Evolutionary conservation across 2,797 vertebrate genomes (phyloP).

Genomic region (Acanthurus tractus): DNA sequence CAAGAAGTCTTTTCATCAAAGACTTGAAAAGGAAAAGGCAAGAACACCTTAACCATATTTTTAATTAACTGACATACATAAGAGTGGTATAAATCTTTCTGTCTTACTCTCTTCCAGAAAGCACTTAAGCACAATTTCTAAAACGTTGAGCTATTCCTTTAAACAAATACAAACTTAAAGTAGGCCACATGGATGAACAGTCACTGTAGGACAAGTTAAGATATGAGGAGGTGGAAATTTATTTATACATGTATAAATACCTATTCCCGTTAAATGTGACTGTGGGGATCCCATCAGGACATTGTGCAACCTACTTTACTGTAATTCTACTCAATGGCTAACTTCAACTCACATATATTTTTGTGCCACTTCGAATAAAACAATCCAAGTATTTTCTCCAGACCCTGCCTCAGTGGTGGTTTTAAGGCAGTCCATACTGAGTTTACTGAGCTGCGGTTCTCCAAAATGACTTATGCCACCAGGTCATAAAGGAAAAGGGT

Average conservation of each 20-base stretch:
- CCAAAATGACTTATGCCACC: constrained; percentile 43
- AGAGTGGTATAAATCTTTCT: not conserved
- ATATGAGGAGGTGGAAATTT: constrained; percentile 2
- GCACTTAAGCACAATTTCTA: not conserved
- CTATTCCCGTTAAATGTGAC: not conserved
- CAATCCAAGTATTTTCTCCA: constrained; percentile 12
- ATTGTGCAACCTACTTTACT: constrained; percentile 3
- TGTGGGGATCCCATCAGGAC: not conserved
- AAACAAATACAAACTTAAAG: not conserved
- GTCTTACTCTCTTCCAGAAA: not conserved
- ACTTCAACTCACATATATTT: not conserved
- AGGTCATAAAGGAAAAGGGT: constrained; percentile 46
- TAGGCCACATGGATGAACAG: not conserved
- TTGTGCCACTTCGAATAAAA: constrained; percentile 20
- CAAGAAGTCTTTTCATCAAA: not conserved
- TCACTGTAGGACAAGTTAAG: not conserved
- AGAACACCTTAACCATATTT: not conserved
- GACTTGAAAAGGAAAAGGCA: not conserved
- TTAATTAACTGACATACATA: not conserved
- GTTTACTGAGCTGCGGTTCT: constrained; percentile 52
- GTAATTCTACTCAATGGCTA: constrained; percentile 26
- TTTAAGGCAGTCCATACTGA: constrained; percentile 33
- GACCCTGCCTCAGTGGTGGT: constrained; percentile 40
- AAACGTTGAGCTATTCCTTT: not conserved
- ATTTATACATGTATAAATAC: no score